Evolutionary conservation across 2,888 invertebrate species (phyloP).

Genomic region (Bugulina stolonifera): DNA sequence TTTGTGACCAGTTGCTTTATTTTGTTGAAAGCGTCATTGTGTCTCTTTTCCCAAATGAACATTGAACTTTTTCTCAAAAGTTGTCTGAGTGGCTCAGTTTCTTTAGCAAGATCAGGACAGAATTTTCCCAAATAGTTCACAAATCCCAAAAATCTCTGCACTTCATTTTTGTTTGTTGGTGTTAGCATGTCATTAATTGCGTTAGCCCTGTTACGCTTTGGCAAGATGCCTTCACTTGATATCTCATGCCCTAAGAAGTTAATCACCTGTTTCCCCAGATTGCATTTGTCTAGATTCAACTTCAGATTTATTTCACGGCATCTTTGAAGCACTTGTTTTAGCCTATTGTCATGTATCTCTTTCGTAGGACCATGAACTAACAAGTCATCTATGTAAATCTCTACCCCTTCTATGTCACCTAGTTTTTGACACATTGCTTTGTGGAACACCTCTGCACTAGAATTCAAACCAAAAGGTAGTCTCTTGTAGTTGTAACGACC

Average conservation of each 20-base stretch:
- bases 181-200: background rate
- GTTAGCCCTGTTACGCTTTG: background rate
- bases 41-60: background rate
- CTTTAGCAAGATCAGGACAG: background rate
- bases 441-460: background rate
- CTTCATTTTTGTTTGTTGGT: background rate
- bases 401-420: background rate
- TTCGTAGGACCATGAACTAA: background rate
- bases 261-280: background rate
- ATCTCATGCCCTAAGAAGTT: background rate
- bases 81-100: background rate
- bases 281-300: background rate
- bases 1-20: background rate
- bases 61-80: background rate
- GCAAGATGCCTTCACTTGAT: background rate
- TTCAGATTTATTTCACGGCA: background rate
- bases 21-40: background rate
- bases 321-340: background rate
- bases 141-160: background rate
- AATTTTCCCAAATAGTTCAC: conserved; percentile 10
- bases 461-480: background rate
- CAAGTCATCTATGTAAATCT: conserved; percentile 4
- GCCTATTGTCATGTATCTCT: background rate
- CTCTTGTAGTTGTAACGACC: background rate
- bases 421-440: background rate